Percentiles rank a stretch among this genome's conserved stretches.
Evolutionary conservation across 2,113 vertebrate genomes (phyloP).

Genomic region (Labeo rohita): DNA sequence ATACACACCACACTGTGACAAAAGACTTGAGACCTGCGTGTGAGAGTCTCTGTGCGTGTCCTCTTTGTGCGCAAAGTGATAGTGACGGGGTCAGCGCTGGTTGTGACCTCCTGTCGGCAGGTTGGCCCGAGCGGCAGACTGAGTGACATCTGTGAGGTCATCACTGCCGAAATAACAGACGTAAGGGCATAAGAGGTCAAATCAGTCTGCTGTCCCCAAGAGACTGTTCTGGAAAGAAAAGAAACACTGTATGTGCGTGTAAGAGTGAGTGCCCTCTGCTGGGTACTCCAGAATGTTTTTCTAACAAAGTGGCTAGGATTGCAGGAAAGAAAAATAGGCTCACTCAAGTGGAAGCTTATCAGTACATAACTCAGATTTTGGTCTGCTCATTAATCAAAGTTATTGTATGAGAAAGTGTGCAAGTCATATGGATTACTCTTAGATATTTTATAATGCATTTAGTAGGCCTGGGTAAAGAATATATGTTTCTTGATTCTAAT

Average conservation of each 20-base stretch:
- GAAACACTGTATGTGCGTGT: constrained; percentile 28
- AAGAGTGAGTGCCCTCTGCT: constrained; percentile 36
- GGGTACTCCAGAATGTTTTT: constrained; percentile 18
- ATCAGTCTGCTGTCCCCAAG: constrained; percentile 36
- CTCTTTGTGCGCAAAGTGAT: constrained; percentile 40
- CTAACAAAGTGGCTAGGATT: background rate
- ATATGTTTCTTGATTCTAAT: too few relatives aligned
- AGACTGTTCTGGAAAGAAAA: constrained; percentile 14
- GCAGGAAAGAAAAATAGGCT: background rate
- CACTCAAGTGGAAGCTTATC: background rate
- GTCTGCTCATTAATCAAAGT: background rate
- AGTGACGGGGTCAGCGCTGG: constrained; percentile 38
- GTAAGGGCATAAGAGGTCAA: constrained; percentile 39
- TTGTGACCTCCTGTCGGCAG: constrained; percentile 45
- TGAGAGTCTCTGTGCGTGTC: constrained; percentile 16
- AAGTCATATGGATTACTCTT: background rate
- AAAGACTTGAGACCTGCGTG: constrained; percentile 27
- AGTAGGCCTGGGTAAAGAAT: too few relatives aligned
- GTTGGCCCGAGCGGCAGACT: constrained; percentile 27
- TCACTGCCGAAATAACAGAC: constrained; percentile 46
- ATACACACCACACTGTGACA: constrained; percentile 25
- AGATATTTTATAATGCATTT: too few relatives aligned
- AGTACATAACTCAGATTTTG: background rate
- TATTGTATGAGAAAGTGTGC: background rate
- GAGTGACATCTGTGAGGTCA: constrained; percentile 50